phyloP scores from a whole-genome alignment of 2,113 vertebrate species.

The Apodemus speciosus region DNA sequence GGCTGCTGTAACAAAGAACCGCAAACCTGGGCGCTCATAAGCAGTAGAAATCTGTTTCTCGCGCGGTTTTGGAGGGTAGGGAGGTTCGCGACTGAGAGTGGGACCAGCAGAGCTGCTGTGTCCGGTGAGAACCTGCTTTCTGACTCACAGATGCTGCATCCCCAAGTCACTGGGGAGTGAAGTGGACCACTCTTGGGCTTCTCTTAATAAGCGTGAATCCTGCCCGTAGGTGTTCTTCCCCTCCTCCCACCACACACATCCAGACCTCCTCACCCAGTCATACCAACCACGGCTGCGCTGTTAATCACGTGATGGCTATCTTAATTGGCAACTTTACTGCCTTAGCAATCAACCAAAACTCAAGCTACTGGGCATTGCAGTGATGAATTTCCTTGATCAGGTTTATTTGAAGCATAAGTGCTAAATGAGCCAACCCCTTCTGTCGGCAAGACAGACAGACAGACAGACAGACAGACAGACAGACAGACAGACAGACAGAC shows the following conservation, averaged over 20 bases:
- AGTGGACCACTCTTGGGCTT: rapidly evolving
- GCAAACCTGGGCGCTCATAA: neutral
- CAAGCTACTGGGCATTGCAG: no score
- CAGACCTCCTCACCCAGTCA: neutral
- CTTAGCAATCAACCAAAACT: neutral
- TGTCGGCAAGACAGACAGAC: neutral
- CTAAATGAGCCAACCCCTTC: neutral
- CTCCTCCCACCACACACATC: neutral
- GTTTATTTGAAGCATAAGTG: neutral
- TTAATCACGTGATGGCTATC: neutral
- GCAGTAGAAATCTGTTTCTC: neutral
- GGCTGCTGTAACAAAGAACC: neutral
- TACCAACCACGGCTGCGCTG: neutral
- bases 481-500: neutral
- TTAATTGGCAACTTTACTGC: neutral
- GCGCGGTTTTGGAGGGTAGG: neutral
- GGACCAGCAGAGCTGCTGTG: neutral
- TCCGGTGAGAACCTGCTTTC: neutral
- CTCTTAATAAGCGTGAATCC: neutral
- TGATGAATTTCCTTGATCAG: neutral
- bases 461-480: neutral
- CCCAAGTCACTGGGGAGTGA: neutral
- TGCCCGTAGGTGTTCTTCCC: neutral
- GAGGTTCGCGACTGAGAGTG: neutral
- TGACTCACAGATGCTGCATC: neutral